Conservation (phyloP, 2,113 vertebrate species). For the Sterna hirundo region DNA sequence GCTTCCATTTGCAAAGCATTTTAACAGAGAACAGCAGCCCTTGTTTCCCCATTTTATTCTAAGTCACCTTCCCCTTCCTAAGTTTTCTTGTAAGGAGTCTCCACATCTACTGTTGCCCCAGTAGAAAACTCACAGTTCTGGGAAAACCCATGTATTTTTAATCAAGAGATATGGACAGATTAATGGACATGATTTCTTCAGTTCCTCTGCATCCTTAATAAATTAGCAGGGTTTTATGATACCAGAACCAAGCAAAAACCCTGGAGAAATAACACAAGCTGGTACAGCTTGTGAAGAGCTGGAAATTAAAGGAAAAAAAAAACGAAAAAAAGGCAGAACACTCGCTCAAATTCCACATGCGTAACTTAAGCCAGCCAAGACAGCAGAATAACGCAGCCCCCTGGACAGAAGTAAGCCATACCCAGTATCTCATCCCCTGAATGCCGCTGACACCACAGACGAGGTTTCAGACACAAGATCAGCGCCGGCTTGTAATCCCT, state of each 20-base stretch:
- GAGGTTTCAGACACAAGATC: neutral
- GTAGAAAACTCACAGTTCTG: no score
- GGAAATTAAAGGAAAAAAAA: neutral
- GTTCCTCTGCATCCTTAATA: neutral
- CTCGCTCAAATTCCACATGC: neutral
- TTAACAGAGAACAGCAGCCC: neutral
- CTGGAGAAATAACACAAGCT: neutral
- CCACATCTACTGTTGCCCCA: neutral
- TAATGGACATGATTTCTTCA: neutral
- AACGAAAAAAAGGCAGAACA: neutral
- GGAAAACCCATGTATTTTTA: neutral
- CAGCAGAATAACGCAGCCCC: no score
- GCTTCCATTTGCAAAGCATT: neutral
- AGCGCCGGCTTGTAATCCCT: neutral
- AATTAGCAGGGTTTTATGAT: neutral
- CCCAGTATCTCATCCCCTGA: neutral
- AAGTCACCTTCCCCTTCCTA: neutral
- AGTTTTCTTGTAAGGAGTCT: neutral
- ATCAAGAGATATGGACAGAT: neutral
- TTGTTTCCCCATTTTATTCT: neutral
- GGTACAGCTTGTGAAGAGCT: neutral
- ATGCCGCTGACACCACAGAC: rapidly evolving
- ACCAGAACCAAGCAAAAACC: neutral
- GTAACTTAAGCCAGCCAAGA: neutral
- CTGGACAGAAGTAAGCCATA: neutral